Conservation (phyloP, 2,888 invertebrate genomes). For the Eupithecia inturbata region DNA sequence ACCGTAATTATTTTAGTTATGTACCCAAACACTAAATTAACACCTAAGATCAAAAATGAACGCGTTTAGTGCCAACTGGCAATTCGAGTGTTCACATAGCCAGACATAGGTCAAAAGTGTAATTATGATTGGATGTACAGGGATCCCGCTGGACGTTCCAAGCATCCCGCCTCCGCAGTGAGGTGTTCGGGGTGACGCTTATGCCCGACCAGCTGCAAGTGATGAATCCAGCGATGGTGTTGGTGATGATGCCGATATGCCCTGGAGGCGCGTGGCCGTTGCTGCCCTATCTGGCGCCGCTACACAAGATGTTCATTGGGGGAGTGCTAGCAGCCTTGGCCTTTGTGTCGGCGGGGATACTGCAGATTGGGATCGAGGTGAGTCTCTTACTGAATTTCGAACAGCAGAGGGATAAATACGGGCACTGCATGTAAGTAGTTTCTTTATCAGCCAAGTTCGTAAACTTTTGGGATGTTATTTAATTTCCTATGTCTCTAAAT, state of each 20-base stretch:
- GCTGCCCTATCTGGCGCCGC: constrained; percentile 79
- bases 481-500: too few relatives aligned
- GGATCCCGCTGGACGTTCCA: constrained; percentile 92
- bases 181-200: constrained; percentile 78
- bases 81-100: background rate
- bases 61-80: background rate
- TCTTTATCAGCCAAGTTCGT: too few relatives aligned
- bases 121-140: constrained; percentile 53
- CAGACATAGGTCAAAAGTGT: background rate
- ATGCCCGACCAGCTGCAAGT: constrained; percentile 93
- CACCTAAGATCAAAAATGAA: too few relatives aligned
- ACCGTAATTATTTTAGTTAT: background rate
- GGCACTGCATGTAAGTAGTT: background rate
- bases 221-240: constrained; percentile 89
- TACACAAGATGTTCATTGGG: constrained; percentile 91
- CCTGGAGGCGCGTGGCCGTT: constrained; percentile 76
- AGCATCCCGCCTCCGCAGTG: constrained; percentile 88
- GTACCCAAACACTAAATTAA: background rate
- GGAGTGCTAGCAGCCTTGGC: constrained; percentile 77
- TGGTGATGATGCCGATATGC: constrained; percentile 88
- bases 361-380: constrained; percentile 85
- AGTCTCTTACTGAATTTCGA: background rate
- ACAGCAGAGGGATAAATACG: background rate
- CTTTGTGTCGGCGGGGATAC: constrained; percentile 86
- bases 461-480: too few relatives aligned